A percentile compares a stretch with the other conserved stretches of the same genome.
phyloP scores from a whole-genome alignment of 2,797 vertebrate species.

The Sus cebifrons region DNA sequence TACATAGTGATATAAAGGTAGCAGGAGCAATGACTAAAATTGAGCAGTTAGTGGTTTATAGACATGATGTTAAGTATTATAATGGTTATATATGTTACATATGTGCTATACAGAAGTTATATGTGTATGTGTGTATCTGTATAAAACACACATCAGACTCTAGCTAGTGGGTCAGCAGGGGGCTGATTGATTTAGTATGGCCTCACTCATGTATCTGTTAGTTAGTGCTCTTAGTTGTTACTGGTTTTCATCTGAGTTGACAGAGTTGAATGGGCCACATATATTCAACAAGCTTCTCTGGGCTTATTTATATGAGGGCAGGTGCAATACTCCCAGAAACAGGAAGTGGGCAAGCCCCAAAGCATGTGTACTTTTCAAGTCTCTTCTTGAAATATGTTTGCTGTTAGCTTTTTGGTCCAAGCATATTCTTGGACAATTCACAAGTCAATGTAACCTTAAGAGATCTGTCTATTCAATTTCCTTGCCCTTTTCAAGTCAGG shows the following conservation, averaged over 20 bases:
- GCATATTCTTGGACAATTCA: background rate
- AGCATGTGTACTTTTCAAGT: background rate
- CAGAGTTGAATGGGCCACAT: no score
- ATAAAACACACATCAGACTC: background rate
- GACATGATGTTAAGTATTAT: background rate
- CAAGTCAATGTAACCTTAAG: background rate
- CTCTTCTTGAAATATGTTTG: background rate
- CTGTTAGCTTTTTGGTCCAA: background rate
- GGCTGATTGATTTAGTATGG: background rate
- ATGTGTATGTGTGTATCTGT: background rate
- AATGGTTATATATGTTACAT: background rate
- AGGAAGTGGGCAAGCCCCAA: background rate
- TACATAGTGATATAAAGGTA: background rate
- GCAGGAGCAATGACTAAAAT: background rate
- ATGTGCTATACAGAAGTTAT: background rate
- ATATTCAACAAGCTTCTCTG: background rate
- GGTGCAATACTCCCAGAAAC: background rate
- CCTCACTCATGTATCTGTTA: background rate
- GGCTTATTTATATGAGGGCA: background rate
- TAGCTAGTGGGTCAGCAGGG: background rate
- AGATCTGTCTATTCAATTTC: background rate
- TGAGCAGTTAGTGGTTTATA: background rate
- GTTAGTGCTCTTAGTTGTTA: background rate
- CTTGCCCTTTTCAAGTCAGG: background rate
- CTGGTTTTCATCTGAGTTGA: background rate